Percentiles rank a stretch among this genome's conserved stretches.
Conservation (phyloP, 1,140 invertebrate genomes). For the fruit fly (Drosophila melanogaster) region Release_6_plus_ISO1_MT NT_033779.5:20881501-20882000, state of each 20-base stretch:
- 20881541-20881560: too few species aligned
- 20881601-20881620: not conserved
- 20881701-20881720: constrained; percentile 74
- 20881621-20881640: constrained; percentile 1
- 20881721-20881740: constrained; percentile 77
- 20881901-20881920: constrained; percentile 63
- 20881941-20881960: constrained; percentile 6
- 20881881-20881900: constrained; percentile 52
- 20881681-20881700: constrained; percentile 63
- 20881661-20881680: constrained; percentile 39
- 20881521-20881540: not conserved
- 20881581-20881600: not conserved
- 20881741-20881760: constrained; percentile 52
- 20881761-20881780: constrained; percentile 2
- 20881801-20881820: not conserved
- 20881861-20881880: constrained; percentile 64
- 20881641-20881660: constrained; percentile 38
- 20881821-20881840: not conserved
- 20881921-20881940: constrained; percentile 12
- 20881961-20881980: constrained; percentile 3
- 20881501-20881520: too few species aligned
- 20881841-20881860: constrained; percentile 64
- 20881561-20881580: too few species aligned
- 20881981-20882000: constrained; percentile 96
- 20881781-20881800: constrained; percentile 1